These are phyloP conservation scores for Tympanoctomys barrerae DNA, from an alignment of 2,797 vertebrate genomes.

Conservation along the genomic window DNA sequence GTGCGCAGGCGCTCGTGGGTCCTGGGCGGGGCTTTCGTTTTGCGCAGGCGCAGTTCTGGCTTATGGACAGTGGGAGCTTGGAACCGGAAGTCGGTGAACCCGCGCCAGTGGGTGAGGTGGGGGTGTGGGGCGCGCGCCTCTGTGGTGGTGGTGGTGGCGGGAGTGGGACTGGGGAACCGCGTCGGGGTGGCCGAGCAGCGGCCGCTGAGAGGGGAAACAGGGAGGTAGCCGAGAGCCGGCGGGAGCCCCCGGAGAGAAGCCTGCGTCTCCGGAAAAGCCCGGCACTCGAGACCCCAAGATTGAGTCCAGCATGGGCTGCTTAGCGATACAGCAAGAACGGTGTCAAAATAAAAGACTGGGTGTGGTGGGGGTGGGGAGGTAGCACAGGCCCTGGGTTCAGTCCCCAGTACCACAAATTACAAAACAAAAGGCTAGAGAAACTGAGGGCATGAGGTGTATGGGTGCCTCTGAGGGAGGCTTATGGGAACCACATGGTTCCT, in stretches of 20 bases:
- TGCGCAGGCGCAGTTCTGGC: slow-evolving; percentile 50
- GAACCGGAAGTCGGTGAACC: slow-evolving; percentile 55
- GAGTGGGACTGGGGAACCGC: accelerated
- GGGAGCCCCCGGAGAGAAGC: background rate
- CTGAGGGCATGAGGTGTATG: background rate
- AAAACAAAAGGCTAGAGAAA: background rate
- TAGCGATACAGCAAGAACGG: background rate
- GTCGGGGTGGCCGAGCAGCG: accelerated
- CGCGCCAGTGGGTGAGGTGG: background rate
- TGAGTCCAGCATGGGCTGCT: background rate
- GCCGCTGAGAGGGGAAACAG: too few species aligned
- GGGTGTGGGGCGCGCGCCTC: accelerated
- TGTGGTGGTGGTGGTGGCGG: accelerated
- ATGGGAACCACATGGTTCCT: background rate
- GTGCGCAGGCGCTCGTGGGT: slow-evolving; percentile 13
- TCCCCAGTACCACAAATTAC: background rate
- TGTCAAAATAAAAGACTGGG: background rate
- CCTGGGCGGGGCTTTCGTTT: background rate
- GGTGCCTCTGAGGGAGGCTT: background rate
- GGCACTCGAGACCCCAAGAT: background rate
- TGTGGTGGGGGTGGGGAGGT: background rate
- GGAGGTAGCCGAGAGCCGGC: background rate
- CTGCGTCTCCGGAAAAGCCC: background rate
- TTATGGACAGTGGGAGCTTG: accelerated
- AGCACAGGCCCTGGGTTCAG: background rate